A percentile compares a stretch with the other conserved stretches of the same genome.
These are phyloP conservation scores for Drosophila mercatorum DNA, from an alignment of 2,888 invertebrate species.

Conservation along the genomic window DNA sequence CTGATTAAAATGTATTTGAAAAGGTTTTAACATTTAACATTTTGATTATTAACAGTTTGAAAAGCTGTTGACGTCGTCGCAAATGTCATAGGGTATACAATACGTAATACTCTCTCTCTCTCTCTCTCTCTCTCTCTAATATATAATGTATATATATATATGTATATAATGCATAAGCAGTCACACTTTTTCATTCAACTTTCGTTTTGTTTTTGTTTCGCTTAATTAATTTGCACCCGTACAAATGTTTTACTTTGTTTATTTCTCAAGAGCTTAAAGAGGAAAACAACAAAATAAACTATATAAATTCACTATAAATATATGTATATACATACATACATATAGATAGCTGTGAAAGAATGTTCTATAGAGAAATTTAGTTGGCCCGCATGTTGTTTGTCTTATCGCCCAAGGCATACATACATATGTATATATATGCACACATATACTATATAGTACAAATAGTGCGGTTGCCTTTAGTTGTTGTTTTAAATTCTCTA, in stretches of 20 bases:
- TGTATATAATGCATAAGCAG: not conserved
- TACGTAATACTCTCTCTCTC: constrained; percentile 1
- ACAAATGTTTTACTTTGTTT: constrained; percentile 37
- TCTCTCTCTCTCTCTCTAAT: not conserved
- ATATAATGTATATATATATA: not conserved
- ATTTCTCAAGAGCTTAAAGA: constrained; percentile 18
- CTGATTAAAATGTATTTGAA: constrained; percentile 2
- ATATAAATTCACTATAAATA: constrained; percentile 20
- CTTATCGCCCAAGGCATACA: constrained; percentile 28
- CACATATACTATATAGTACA: not conserved
- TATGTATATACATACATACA: not conserved
- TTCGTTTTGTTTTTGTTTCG: constrained; percentile 16
- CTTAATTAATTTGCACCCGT: constrained; percentile 50
- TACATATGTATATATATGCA: not conserved
- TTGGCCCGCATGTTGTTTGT: constrained; percentile 17
- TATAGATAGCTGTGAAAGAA: constrained; percentile 1
- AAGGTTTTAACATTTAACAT: not conserved
- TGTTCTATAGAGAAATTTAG: constrained; percentile 12
- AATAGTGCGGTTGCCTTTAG: constrained; percentile 30
- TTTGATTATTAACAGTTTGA: not conserved
- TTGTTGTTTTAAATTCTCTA: constrained; percentile 19
- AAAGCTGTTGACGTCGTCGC: not conserved
- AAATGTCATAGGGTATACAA: constrained; percentile 25
- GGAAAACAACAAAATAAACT: constrained; percentile 13
- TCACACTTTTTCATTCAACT: constrained; percentile 46